Base-by-base conservation (phyloP, 1,140 invertebrate species). In the Drosophila ananassae region DNA sequence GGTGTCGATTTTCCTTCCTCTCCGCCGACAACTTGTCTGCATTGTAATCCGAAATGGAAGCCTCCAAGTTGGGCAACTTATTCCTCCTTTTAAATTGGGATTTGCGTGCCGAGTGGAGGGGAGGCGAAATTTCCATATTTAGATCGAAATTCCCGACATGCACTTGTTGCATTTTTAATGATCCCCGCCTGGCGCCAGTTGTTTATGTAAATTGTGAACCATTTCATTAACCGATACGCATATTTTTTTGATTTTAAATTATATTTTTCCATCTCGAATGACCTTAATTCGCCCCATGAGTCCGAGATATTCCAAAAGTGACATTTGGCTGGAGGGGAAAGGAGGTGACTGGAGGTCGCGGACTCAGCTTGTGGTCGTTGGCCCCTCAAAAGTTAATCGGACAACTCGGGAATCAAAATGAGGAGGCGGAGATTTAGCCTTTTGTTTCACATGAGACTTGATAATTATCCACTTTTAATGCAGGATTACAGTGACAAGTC, bases 291-390 rank as follows among this genome's bases (percentile, higher is more conserved):
- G 59, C 77, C 25, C 60, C 76, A 55, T 73, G 76, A 48, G 51
- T 50, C 55, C 39, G 60, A 47, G 66, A 64, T 55, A 47, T 53
- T 69, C 52, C 52, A 30, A 47, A 73, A 75, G 60, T 67, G 60
- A 76, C 76, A 77, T 54, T 66, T 58, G 46, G 25, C 41, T 48
- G 52, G 17, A 50, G n/a, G 13, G 24, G 7, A 25, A 6, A 28
- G 25, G 25, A 0, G 25, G 25, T 28, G 25, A 5, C 25, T 2
- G 39, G 61, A 47, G 4, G 25, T 39, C 10, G 5, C 28, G 5
- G 13, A 34, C 79, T 57, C 79, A 66, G 79, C 79, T 82, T 66
- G 79, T 79, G 79, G 75, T 82, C 79, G 73, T 63, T 82, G 78
- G 32, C 73, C 73, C 41, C 4, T 48, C 68, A 57, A 64, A 73